A percentile compares a stretch with the other conserved stretches of the same genome.
phyloP scores from a whole-genome alignment of 2,113 vertebrate genomes.

The Mionectes macconnelli region DNA sequence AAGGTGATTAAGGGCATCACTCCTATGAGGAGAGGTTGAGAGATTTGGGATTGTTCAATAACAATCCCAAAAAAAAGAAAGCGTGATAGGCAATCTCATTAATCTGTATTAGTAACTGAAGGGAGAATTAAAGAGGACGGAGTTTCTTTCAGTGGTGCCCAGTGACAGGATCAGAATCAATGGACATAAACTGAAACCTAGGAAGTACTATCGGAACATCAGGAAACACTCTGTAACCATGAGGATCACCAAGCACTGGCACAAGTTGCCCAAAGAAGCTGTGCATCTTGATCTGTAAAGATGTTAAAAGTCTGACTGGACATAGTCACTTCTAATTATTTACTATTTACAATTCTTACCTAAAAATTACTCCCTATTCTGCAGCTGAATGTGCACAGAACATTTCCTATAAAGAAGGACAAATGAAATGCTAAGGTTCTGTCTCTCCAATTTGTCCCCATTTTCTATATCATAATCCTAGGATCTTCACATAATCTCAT shows the following conservation, averaged over 20 bases:
- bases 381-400: neutral
- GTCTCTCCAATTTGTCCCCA: neutral
- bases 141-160: neutral
- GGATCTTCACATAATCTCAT: neutral
- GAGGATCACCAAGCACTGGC: neutral
- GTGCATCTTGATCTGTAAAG: neutral
- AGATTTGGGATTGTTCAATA: neutral
- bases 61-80: neutral
- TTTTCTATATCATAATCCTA: neutral
- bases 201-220: neutral
- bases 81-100: neutral
- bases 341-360: neutral
- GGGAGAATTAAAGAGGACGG: neutral
- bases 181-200: neutral
- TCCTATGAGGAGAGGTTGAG: neutral
- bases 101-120: neutral
- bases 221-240: neutral
- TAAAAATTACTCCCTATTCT: neutral
- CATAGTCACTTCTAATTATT: neutral
- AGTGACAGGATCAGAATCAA: neutral
- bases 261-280: neutral
- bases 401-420: neutral
- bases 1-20: neutral
- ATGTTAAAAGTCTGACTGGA: neutral
- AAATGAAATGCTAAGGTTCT: neutral